These are phyloP conservation scores for Phalacrocorax pelagicus DNA, from an alignment of 2,113 vertebrate genomes.

Conservation along the genomic window DNA sequence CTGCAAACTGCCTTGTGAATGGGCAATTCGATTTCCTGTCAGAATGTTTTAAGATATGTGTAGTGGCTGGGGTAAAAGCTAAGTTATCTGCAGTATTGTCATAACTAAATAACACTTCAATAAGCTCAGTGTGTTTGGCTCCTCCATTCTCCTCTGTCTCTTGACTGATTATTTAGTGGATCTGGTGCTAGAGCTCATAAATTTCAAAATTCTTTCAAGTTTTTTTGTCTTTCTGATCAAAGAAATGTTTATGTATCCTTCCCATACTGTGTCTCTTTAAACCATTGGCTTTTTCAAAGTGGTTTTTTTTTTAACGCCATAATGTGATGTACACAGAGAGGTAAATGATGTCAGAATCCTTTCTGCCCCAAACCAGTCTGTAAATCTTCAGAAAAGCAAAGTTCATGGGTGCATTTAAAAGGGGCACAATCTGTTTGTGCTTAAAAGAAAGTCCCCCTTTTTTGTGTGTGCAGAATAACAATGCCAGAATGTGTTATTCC, in stretches of 20 bases:
- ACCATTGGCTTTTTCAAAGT: not conserved
- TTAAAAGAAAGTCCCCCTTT: constrained; percentile 59
- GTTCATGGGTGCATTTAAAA: constrained; percentile 69
- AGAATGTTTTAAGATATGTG: not conserved
- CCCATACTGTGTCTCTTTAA: not conserved
- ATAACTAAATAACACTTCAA: not conserved
- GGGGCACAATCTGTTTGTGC: constrained; percentile 67
- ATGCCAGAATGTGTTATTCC: constrained; percentile 75
- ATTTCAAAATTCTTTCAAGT: constrained; percentile 33
- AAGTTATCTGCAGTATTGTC: not conserved
- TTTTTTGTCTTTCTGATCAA: constrained; percentile 33
- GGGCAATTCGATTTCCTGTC: not conserved
- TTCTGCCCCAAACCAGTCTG: constrained; percentile 42
- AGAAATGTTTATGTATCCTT: constrained; percentile 28
- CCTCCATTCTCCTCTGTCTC: not conserved
- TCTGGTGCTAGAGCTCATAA: not conserved
- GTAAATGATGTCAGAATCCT: constrained; percentile 8
- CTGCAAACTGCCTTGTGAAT: not conserved
- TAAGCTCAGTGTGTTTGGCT: not conserved
- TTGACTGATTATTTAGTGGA: not conserved
- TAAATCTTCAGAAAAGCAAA: constrained; percentile 60
- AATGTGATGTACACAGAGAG: constrained; percentile 48
- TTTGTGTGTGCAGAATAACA: constrained; percentile 61
- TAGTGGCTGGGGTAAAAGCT: not conserved
- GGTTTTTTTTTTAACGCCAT: not conserved